These are phyloP conservation scores for Gobiocypris rarus DNA, from an alignment of 2,113 vertebrate genomes.

Conservation along the genomic window DNA sequence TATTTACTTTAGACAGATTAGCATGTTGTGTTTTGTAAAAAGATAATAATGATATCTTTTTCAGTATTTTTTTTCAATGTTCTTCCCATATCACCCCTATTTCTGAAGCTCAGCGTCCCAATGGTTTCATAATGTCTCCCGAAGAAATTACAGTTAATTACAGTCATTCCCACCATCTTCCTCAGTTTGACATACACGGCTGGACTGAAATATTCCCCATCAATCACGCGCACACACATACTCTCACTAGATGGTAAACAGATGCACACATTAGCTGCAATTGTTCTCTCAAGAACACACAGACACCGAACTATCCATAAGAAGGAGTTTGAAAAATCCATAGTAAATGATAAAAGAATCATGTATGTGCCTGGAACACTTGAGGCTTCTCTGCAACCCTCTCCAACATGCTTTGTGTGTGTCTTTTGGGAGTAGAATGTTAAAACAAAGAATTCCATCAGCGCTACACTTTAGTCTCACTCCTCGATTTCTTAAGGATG, in stretches of 20 bases:
- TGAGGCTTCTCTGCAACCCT: constrained; percentile 34
- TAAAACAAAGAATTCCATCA: constrained; percentile 44
- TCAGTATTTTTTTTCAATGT: background rate
- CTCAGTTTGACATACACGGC: constrained; percentile 47
- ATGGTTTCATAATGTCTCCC: constrained; percentile 43
- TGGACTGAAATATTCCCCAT: constrained; percentile 42
- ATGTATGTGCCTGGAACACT: constrained; percentile 40
- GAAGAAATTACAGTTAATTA: constrained; percentile 61
- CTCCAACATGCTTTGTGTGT: constrained; percentile 31
- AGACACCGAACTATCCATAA: background rate
- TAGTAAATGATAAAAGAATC: constrained; percentile 58
- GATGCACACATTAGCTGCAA: constrained; percentile 29
- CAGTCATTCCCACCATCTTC: constrained; percentile 45
- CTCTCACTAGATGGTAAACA: constrained; percentile 24
- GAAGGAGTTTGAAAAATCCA: constrained; percentile 47
- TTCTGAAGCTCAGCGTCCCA: background rate
- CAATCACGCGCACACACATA: constrained; percentile 24
- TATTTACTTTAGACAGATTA: background rate
- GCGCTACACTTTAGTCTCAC: constrained; percentile 37
- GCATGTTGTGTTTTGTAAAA: background rate
- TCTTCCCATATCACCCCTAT: background rate
- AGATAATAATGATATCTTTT: background rate
- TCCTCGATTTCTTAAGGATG: constrained; percentile 34
- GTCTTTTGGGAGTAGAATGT: constrained; percentile 33
- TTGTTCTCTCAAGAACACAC: background rate